Evolutionary conservation across 2,888 invertebrate species (phyloP).

Genomic region (Drosophila seclusa): DNA sequence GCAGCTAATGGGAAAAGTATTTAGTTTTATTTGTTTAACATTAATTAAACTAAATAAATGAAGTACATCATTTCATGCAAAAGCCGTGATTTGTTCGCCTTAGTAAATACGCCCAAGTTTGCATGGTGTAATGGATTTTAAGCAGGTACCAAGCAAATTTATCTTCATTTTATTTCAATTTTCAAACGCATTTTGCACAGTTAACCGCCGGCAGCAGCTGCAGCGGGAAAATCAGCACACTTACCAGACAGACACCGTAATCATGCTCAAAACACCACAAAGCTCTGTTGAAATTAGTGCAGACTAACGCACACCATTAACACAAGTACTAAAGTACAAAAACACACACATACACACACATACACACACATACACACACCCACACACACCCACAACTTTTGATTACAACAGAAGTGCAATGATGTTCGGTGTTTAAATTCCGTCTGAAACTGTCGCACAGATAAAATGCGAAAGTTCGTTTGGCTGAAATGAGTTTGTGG

Average conservation of each 20-base stretch:
- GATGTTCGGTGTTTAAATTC: conserved; percentile 32
- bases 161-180: conserved; percentile 61
- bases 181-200: conserved; percentile 24
- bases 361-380: not conserved
- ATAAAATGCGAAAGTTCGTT: conserved; percentile 33
- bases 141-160: conserved; percentile 32
- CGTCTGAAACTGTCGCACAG: conserved; percentile 25
- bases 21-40: not conserved
- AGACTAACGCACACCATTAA: conserved; percentile 41
- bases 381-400: conserved; percentile 33
- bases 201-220: conserved; percentile 30
- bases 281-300: conserved; percentile 59
- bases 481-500: conserved; percentile 33
- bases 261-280: conserved; percentile 67
- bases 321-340: conserved; percentile 19
- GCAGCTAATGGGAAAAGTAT: not conserved
- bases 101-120: conserved; percentile 16
- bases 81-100: not conserved
- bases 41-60: not conserved
- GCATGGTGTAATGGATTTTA: conserved; percentile 31
- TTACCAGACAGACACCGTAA: conserved; percentile 57
- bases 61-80: not conserved
- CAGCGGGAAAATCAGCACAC: conserved; percentile 45
- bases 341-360: conserved; percentile 5
- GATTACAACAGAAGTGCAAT: conserved; percentile 52